Evolutionary conservation across 2,888 invertebrate species (phyloP).

Genomic region (Aphodius granarius): DNA sequence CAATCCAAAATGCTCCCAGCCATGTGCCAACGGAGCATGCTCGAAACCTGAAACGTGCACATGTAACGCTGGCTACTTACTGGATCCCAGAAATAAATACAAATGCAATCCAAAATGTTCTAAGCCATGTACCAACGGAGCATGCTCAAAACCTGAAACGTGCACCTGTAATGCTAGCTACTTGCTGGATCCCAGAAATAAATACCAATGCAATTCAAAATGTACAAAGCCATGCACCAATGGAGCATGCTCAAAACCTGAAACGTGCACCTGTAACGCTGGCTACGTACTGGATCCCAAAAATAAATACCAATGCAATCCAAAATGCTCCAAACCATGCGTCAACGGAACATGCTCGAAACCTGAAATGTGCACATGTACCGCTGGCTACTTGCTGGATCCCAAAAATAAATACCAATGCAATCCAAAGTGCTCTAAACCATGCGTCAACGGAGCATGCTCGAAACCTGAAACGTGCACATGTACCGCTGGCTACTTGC

Average conservation of each 20-base stretch:
- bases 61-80: slow-evolving; percentile 43
- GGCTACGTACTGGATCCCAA: slow-evolving; percentile 31
- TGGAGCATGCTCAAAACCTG: slow-evolving; percentile 41
- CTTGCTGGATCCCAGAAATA: slow-evolving; percentile 16
- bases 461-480: slow-evolving; percentile 32
- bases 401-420: slow-evolving; percentile 35
- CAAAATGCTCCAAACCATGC: slow-evolving; percentile 46
- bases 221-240: slow-evolving; percentile 31
- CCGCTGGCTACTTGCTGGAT: slow-evolving; percentile 31
- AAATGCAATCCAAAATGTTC: slow-evolving; percentile 19
- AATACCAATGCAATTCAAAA: slow-evolving; percentile 26
- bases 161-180: slow-evolving; percentile 55
- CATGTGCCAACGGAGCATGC: slow-evolving; percentile 67
- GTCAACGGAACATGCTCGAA: slow-evolving; percentile 38
- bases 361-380: slow-evolving; percentile 23
- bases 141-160: slow-evolving; percentile 40
- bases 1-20: slow-evolving; percentile 60
- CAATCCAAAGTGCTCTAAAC: slow-evolving; percentile 32
- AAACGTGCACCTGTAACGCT: slow-evolving; percentile 37
- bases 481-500: slow-evolving; percentile 25
- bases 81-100: slow-evolving; percentile 20
- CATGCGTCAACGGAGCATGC: slow-evolving; percentile 36
- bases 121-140: slow-evolving; percentile 12
- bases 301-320: slow-evolving; percentile 28
- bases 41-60: slow-evolving; percentile 60